Base-by-base conservation (phyloP, 2,797 vertebrate genomes). In the Adelosebastes latens region DNA sequence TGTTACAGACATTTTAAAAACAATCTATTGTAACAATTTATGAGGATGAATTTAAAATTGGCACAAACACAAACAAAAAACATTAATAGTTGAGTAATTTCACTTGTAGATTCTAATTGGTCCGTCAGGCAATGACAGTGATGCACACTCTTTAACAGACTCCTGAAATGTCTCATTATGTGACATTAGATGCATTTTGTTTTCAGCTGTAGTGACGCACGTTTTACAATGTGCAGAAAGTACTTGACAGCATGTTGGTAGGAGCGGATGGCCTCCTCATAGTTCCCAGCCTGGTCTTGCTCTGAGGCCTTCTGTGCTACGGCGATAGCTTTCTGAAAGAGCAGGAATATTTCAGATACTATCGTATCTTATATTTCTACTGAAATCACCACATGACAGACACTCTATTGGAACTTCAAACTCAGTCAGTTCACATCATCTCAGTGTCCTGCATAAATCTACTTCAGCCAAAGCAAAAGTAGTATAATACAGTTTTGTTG, bases 221-320 rank as follows among this genome's bases (percentile, higher is more conserved):
- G 97, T 95, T 99, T 99, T 80, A 99, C 53, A 73, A 99, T 95
- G 56, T 99, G 98, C 61, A 99, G 94, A 91, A 99, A 98, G 91
- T 97, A 97, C 92, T 98, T 97, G 81, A 99, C 98, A 53, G 98
- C 96, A 2, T 98, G 97, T 20, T 99, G 97, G 92, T 99, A 99
- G 69, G 97, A 96, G 3, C 85, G 95, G 61, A 99, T 95, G 64
- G 99, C 98, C 88, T 99, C 98, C 74, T 97, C 97, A 59, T 97
- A 99, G 90, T 99, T 98, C 53, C 96, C 97, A 61, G 94, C 97
- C 90, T 98, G 96, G 90, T 99, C 99, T 87, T 98, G 97, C 72
- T 98, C 95, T 0, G 98, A 96, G 66, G 98, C 98, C 93, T 97
- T 99, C 91, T 59, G 96, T 69, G 98, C 99, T 42, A 98, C 87